Evolutionary conservation across 2,888 invertebrate species (phyloP).

Genomic region (Drosophila multiciliata): DNA sequence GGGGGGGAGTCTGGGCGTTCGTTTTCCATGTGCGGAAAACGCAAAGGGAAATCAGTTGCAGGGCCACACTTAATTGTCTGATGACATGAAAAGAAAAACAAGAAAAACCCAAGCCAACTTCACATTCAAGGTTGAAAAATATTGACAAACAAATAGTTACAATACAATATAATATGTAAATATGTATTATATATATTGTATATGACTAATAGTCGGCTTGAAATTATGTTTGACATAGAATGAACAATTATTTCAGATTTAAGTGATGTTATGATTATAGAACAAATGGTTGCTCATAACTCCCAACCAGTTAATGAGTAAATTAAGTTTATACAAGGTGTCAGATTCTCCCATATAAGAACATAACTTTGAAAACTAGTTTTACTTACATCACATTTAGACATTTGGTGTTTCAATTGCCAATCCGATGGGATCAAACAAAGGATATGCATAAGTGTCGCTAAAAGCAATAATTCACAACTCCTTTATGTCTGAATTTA

Average conservation of each 20-base stretch:
- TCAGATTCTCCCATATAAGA: not conserved
- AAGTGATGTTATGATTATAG: not conserved
- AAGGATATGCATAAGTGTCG: not conserved
- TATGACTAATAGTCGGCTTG: not conserved
- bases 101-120: not conserved
- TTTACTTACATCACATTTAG: not conserved
- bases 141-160: not conserved
- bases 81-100: slow-evolving; percentile 1
- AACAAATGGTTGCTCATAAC: not conserved
- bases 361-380: not conserved
- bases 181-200: not conserved
- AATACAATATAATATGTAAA: not conserved
- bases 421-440: not conserved
- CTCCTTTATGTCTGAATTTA: slow-evolving; percentile 10
- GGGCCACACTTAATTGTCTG: not conserved
- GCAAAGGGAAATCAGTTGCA: not conserved
- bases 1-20: not conserved
- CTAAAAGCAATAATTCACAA: slow-evolving; percentile 6
- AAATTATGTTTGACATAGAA: not conserved
- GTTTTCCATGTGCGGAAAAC: not conserved
- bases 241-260: not conserved
- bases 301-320: not conserved
- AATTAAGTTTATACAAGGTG: not conserved
- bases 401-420: too few relatives aligned
- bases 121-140: slow-evolving; percentile 1